Evolutionary conservation across 2,888 invertebrate genomes (phyloP).

Genomic region (Lasioglossum malachurum): DNA sequence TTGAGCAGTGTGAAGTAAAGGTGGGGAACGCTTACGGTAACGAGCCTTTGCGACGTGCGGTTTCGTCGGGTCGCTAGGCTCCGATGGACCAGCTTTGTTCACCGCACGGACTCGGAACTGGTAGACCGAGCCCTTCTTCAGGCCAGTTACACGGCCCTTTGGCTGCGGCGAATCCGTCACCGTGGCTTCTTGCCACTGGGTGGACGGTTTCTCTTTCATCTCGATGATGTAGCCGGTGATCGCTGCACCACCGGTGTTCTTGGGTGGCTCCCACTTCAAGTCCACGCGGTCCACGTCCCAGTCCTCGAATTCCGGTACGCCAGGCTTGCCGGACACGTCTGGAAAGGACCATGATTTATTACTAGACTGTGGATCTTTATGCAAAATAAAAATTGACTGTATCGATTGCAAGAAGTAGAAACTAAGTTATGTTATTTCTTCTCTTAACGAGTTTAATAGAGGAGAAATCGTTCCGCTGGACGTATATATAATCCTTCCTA

Average conservation of each 20-base stretch:
- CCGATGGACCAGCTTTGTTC: slow-evolving; percentile 97
- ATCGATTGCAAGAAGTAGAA: too few species aligned
- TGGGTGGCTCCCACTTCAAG: slow-evolving; percentile 93
- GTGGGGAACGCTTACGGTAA: slow-evolving; percentile 88
- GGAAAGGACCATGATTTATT: slow-evolving; percentile 13
- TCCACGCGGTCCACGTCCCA: slow-evolving; percentile 96
- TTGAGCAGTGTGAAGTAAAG: not conserved
- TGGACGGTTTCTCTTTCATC: slow-evolving; percentile 93
- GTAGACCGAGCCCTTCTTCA: slow-evolving; percentile 96
- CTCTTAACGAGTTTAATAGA: too few species aligned
- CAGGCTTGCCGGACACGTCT: slow-evolving; percentile 95
- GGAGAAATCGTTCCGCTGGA: too few species aligned
- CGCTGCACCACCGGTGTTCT: slow-evolving; percentile 91
- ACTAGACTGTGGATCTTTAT: too few species aligned
- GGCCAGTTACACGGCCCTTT: slow-evolving; percentile 93
- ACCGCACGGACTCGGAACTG: slow-evolving; percentile 98
- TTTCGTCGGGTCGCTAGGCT: slow-evolving; percentile 95
- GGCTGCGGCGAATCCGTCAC: slow-evolving; percentile 89
- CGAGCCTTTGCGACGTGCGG: slow-evolving; percentile 95
- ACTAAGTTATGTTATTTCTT: too few species aligned
- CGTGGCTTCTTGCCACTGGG: slow-evolving; percentile 92
- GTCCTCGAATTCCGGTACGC: slow-evolving; percentile 93
- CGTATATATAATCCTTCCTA: too few species aligned
- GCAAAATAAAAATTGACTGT: too few species aligned
- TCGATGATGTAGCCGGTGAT: slow-evolving; percentile 95